Percentiles rank a stretch among this genome's conserved stretches.
Conservation (phyloP, 2,797 vertebrate genomes). For the Sternarchorhynchus goeldii region DNA sequence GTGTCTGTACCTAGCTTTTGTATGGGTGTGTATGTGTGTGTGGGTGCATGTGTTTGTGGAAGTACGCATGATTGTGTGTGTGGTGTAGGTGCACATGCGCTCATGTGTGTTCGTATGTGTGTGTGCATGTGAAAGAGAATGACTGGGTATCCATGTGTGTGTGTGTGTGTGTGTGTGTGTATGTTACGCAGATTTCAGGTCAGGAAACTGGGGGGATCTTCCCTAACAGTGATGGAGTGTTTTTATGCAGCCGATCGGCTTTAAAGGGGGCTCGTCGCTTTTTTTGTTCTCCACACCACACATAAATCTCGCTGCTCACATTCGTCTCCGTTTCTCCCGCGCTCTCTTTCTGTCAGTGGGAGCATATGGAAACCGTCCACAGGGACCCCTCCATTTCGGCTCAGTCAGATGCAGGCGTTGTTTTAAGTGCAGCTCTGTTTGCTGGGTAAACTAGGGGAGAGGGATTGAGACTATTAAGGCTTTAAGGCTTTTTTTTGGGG, state of each 20-base stretch:
- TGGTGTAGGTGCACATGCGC: background rate
- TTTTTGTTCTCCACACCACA: slow-evolving; percentile 69
- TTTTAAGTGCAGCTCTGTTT: background rate
- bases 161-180: slow-evolving; percentile 30
- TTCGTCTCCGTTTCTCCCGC: slow-evolving; percentile 77
- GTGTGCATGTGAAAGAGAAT: slow-evolving; percentile 5
- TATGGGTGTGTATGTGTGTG: background rate
- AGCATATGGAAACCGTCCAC: slow-evolving; percentile 74
- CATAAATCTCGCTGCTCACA: slow-evolving; percentile 75
- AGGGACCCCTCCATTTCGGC: slow-evolving; percentile 72
- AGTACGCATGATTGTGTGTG: background rate
- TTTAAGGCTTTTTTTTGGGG: slow-evolving; percentile 5
- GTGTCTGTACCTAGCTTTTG: slow-evolving; percentile 9
- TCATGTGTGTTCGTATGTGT: slow-evolving; percentile 10
- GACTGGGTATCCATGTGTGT: background rate
- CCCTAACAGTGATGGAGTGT: slow-evolving; percentile 77
- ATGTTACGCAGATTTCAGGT: slow-evolving; percentile 65
- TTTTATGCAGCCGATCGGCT: slow-evolving; percentile 67
- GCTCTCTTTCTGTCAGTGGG: slow-evolving; percentile 76
- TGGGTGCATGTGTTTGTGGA: background rate
- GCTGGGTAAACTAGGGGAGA: slow-evolving; percentile 21
- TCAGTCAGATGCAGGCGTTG: slow-evolving; percentile 35
- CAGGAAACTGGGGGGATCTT: slow-evolving; percentile 69
- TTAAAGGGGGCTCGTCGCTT: slow-evolving; percentile 68
- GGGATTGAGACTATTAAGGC: slow-evolving; percentile 9